These are phyloP conservation scores for Cabera pusaria DNA, from an alignment of 2,888 invertebrate species.

Conservation along the genomic window DNA sequence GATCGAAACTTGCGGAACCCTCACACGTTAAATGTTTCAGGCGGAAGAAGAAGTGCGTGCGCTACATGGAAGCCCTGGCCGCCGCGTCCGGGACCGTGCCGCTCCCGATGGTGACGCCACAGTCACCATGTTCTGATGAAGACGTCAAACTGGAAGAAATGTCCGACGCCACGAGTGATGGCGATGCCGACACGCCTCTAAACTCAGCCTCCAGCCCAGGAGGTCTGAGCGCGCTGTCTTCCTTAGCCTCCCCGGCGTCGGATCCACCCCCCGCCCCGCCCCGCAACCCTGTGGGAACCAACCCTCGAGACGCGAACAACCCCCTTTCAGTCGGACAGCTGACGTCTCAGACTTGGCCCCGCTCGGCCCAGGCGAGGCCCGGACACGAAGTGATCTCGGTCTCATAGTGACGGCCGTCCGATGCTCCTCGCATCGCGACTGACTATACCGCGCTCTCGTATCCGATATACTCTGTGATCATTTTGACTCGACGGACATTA, in stretches of 20 bases:
- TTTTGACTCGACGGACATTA: slow-evolving; percentile 42
- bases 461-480: slow-evolving; percentile 34
- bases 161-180: slow-evolving; percentile 85
- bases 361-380: slow-evolving; percentile 62
- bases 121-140: slow-evolving; percentile 92
- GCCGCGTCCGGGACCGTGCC: slow-evolving; percentile 87
- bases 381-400: slow-evolving; percentile 77
- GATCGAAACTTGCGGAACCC: slow-evolving; percentile 18
- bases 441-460: slow-evolving; percentile 29
- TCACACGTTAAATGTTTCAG: slow-evolving; percentile 76
- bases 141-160: slow-evolving; percentile 87
- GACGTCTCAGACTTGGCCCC: slow-evolving; percentile 86
- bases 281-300: slow-evolving; percentile 93
- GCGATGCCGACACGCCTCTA: slow-evolving; percentile 78
- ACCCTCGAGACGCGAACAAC: slow-evolving; percentile 96
- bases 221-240: slow-evolving; percentile 74
- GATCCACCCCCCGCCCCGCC: slow-evolving; percentile 82
- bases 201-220: slow-evolving; percentile 78
- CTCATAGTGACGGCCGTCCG: slow-evolving; percentile 63
- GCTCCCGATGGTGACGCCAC: slow-evolving; percentile 89
- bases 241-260: slow-evolving; percentile 90
- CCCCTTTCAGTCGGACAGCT: slow-evolving; percentile 95
- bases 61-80: slow-evolving; percentile 94
- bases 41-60: slow-evolving; percentile 98
- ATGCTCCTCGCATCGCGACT: slow-evolving; percentile 18